Conservation (phyloP, 2,888 invertebrate species). For the Leptarthrus brevirostris region DNA sequence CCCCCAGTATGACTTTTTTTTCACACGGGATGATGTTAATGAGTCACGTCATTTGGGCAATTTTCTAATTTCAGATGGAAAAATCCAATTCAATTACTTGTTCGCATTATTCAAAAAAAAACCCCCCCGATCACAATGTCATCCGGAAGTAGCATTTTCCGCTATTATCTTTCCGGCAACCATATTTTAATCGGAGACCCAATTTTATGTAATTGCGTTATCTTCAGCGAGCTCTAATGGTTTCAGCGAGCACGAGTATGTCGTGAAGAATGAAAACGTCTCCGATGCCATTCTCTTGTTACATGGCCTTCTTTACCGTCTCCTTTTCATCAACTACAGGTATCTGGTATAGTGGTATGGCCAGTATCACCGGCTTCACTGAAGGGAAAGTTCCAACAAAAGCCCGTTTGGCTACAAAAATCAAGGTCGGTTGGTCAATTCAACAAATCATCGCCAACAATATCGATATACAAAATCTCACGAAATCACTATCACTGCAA, state of each 20-base stretch:
- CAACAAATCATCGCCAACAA: constrained; percentile 23
- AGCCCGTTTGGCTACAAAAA: constrained; percentile 35
- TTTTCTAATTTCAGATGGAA: not conserved
- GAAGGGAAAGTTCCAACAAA: constrained; percentile 41
- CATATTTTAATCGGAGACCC: constrained; percentile 10
- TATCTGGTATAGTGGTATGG: constrained; percentile 12
- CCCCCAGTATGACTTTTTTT: not conserved
- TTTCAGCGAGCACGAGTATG: constrained; percentile 9
- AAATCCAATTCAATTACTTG: not conserved
- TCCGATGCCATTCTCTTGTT: not conserved
- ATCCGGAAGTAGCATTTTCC: not conserved
- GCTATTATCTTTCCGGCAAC: not conserved
- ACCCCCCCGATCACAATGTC: not conserved
- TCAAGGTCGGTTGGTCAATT: constrained; percentile 42
- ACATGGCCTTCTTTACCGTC: constrained; percentile 21
- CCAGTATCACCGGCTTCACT: constrained; percentile 12
- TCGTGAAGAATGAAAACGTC: not conserved
- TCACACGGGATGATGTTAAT: not conserved
- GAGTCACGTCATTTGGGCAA: not conserved
- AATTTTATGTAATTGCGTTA: constrained; percentile 16
- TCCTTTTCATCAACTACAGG: constrained; percentile 7
- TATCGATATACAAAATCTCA: not conserved
- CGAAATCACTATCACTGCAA: not conserved
- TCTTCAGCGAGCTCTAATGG: not conserved
- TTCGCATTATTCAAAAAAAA: not conserved